Base-by-base conservation (phyloP, 1,140 invertebrate species). In the Rhyacophila brunnea region DNA sequence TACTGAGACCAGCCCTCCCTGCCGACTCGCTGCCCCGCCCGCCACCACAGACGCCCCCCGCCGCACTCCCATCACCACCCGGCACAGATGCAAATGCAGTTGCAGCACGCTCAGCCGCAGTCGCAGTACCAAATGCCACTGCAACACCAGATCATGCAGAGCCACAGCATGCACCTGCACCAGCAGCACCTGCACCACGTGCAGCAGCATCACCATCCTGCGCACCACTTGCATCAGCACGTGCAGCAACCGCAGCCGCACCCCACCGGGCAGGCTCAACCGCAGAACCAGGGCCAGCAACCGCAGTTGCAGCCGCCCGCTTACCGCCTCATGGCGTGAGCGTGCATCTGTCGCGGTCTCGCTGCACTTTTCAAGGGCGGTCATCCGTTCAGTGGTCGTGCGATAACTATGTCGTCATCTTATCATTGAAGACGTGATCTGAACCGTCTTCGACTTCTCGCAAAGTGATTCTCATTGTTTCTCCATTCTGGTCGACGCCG, bases 1-100 rank as follows among this genome's bases (percentile, higher is more conserved):
- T 93, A 92, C 86, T 93, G 87, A 92, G 82, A 82, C 77, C 75
- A 81, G 80, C 80, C 79, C 72, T 82, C 82, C 81, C 82, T 83
- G 80, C 81, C 81, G 76, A 72, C 71, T 68, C 77, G 74, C 71
- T 75, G 74, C 71, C 75, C 74, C 71, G 68, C 70, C 57, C 72
- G 72, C 69, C 62, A 68, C 64, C 74, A 72, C 62, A 72, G 75
- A 43, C 69, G 71, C 18, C 63, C 70, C 67, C 35, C 40, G 23
- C 51, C 40, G n/a, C 51, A 43, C 53, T 53, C 58, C 34, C 58
- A 58, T 9, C 52, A 56, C 23, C 59, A 61, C 18, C 46, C 15
- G 9, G 23, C 36, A 13, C 53, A 54, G 43, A 53, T 58, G 35
- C 48, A 44, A 32, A 58, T 54, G 46, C 67, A 67, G 48, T 66